A percentile compares a stretch with the other conserved stretches of the same genome.
Evolutionary conservation across 2,797 vertebrate species (phyloP).

Genomic region (Coregonus ussuriensis): DNA sequence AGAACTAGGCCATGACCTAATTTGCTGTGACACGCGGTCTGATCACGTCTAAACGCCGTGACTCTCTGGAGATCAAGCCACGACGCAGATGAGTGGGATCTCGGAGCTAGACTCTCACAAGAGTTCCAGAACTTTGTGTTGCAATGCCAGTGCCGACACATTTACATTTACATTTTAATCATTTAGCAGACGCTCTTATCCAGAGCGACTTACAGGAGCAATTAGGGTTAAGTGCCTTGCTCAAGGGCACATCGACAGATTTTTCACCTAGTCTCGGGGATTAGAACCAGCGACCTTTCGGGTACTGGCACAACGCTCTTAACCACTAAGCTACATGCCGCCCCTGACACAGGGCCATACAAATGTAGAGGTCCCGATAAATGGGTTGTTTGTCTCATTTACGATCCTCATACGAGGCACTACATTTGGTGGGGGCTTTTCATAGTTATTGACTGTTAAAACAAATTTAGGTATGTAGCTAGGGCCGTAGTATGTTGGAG

Average conservation of each 20-base stretch:
- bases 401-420: neutral
- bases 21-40: constrained; percentile 40
- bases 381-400: neutral
- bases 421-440: neutral
- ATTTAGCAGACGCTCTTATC: too few species aligned
- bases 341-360: constrained; percentile 16
- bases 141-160: constrained; percentile 14
- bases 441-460: neutral
- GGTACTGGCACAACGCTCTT: too few species aligned
- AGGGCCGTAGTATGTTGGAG: too few species aligned
- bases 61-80: constrained; percentile 23
- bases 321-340: too few species aligned
- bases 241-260: too few species aligned
- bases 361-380: constrained; percentile 11
- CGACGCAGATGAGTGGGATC: constrained; percentile 17
- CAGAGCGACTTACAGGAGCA: too few species aligned
- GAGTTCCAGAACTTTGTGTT: constrained; percentile 25
- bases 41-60: constrained; percentile 40
- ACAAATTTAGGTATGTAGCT: neutral
- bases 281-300: too few species aligned
- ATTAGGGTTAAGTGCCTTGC: too few species aligned
- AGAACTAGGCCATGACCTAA: constrained; percentile 39
- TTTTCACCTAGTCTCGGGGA: too few species aligned
- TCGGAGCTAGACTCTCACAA: constrained; percentile 18
- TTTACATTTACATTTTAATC: too few species aligned